Evolutionary conservation across 2,113 vertebrate genomes (phyloP).

Genomic region (Suricata suricatta): DNA sequence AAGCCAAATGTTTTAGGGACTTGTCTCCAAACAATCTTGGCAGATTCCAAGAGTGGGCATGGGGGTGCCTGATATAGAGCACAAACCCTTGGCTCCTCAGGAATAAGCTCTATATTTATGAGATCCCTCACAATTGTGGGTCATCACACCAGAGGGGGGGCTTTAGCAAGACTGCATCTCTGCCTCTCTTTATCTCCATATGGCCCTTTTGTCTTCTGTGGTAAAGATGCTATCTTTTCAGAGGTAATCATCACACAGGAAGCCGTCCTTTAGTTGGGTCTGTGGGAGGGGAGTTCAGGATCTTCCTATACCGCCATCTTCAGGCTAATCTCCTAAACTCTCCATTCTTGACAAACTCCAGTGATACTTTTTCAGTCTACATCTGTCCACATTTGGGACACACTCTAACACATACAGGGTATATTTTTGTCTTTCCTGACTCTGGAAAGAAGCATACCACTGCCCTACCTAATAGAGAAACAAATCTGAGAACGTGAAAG

Average conservation of each 20-base stretch:
- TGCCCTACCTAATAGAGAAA: not conserved
- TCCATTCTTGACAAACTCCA: not conserved
- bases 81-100: not conserved
- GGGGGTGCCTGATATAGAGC: not conserved
- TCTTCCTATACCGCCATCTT: not conserved
- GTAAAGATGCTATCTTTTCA: not conserved
- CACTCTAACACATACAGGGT: not conserved
- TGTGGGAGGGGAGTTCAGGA: not conserved
- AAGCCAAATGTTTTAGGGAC: not conserved
- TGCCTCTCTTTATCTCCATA: not conserved
- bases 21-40: not conserved
- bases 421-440: not conserved
- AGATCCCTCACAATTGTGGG: not conserved
- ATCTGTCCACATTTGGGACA: not conserved
- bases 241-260: not conserved
- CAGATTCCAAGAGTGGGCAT: not conserved
- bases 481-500: not conserved
- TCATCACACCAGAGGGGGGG: not conserved
- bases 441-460: not conserved
- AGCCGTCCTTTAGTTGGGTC: not conserved
- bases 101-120: not conserved
- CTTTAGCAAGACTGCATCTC: not conserved
- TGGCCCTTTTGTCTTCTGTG: not conserved
- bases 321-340: not conserved
- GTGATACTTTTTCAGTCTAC: not conserved